Percentiles rank a stretch among this genome's conserved stretches.
Evolutionary conservation across 2,797 vertebrate species (phyloP).

Genomic region (Podarcis siculus): DNA sequence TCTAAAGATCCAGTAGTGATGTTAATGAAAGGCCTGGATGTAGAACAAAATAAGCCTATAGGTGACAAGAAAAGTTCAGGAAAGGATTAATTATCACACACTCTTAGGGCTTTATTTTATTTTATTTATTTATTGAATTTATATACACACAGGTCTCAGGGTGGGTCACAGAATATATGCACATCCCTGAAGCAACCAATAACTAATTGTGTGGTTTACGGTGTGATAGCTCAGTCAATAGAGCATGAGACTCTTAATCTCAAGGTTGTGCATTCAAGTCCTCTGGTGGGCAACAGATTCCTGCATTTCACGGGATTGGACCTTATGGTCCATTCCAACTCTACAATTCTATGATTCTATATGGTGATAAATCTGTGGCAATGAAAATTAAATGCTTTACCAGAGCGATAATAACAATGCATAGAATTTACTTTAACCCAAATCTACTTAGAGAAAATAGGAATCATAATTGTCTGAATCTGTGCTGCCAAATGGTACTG

Average conservation of each 20-base stretch:
- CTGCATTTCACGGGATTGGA: too few relatives aligned
- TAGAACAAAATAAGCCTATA: neutral
- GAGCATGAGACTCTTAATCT: too few relatives aligned
- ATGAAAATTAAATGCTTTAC: neutral
- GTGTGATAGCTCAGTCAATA: too few relatives aligned
- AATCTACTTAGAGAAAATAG: neutral
- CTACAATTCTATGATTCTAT: too few relatives aligned
- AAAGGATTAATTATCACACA: neutral
- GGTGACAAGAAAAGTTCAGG: neutral
- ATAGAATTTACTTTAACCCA: neutral
- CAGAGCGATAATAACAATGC: neutral
- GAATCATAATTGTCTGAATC: neutral
- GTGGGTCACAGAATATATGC: neutral
- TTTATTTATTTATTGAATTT: too few relatives aligned
- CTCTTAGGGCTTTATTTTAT: neutral
- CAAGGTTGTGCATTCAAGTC: too few relatives aligned
- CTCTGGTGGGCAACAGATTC: too few relatives aligned
- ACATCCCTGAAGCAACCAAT: neutral
- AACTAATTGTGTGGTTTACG: neutral
- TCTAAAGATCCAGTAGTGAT: neutral
- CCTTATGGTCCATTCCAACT: too few relatives aligned
- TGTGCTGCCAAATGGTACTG: neutral
- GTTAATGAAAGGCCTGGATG: neutral
- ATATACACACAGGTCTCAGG: too few relatives aligned
- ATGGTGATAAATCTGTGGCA: neutral